Conservation (phyloP, 2,888 invertebrate species). For the Agrotis ipsilon region DNA sequence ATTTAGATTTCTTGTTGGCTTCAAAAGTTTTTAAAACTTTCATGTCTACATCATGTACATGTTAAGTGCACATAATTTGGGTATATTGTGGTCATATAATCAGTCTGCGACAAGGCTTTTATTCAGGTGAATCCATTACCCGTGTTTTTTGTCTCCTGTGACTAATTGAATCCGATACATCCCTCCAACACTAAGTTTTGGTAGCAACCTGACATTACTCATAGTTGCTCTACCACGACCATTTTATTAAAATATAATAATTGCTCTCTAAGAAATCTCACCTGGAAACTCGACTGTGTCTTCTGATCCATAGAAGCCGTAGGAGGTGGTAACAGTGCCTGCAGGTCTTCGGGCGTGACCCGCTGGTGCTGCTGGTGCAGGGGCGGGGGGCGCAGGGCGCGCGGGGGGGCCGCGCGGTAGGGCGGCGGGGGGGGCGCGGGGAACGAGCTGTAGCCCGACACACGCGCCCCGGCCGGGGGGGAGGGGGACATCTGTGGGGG, state of each 20-base stretch:
- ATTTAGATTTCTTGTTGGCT: background rate
- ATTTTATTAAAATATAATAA: too few species aligned
- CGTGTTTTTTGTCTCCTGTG: too few species aligned
- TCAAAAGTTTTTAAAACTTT: too few species aligned
- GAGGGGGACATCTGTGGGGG: conserved; percentile 11
- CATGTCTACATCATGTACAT: too few species aligned
- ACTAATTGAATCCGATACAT: too few species aligned
- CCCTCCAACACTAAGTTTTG: too few species aligned
- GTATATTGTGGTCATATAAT: too few species aligned
- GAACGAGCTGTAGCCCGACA: conserved; percentile 32
- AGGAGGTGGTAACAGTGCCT: conserved; percentile 88
- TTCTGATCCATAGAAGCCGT: conserved; percentile 91
- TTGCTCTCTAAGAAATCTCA: background rate
- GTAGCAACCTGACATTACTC: too few species aligned
- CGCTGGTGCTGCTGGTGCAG: conserved; percentile 57
- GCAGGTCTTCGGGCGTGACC: conserved; percentile 84
- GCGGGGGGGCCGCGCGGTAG: conserved; percentile 56
- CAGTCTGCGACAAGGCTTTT: too few species aligned
- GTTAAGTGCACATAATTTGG: too few species aligned
- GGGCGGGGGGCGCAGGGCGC: conserved; percentile 63
- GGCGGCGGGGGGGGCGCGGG: conserved; percentile 53
- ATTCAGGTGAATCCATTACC: too few species aligned
- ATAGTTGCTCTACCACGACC: too few species aligned
- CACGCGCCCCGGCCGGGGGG: background rate
- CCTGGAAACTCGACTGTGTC: conserved; percentile 92